Conservation (phyloP, 2,888 invertebrate genomes). For the Aethes cnicana region DNA sequence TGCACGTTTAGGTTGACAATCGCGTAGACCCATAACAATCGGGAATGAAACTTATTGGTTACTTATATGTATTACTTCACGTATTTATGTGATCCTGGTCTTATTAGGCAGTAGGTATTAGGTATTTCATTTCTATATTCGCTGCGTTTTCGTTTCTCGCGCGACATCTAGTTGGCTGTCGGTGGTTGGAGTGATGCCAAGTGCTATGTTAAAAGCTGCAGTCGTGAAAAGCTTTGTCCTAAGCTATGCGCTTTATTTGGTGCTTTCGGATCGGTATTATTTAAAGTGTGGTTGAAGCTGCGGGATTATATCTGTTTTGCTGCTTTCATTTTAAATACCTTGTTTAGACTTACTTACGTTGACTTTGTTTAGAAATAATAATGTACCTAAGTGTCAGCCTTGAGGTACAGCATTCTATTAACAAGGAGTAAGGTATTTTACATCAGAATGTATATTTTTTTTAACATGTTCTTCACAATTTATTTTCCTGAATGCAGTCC, state of each 20-base stretch:
- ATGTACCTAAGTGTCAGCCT: too few relatives aligned
- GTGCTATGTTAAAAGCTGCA: conserved; percentile 65
- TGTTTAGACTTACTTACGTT: background rate
- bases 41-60: conserved; percentile 23
- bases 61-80: conserved; percentile 26
- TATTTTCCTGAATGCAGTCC: too few relatives aligned
- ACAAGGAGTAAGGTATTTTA: too few relatives aligned
- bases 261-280: conserved; percentile 30
- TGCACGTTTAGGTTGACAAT: conserved; percentile 18
- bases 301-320: conserved; percentile 22
- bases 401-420: too few relatives aligned
- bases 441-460: too few relatives aligned
- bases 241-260: conserved; percentile 38
- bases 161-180: conserved; percentile 60
- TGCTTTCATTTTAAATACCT: conserved; percentile 18
- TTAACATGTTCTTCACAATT: too few relatives aligned
- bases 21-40: conserved; percentile 10
- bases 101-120: conserved; percentile 35
- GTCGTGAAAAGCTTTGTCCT: conserved; percentile 53
- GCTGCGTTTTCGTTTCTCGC: conserved; percentile 30
- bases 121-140: conserved; percentile 29
- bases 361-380: background rate
- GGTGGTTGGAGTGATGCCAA: conserved; percentile 63
- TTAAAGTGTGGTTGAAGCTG: conserved; percentile 23
- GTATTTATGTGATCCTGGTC: conserved; percentile 29